Base-by-base conservation (phyloP, 2,113 vertebrate genomes). In the Entomyzon cyanotis region DNA sequence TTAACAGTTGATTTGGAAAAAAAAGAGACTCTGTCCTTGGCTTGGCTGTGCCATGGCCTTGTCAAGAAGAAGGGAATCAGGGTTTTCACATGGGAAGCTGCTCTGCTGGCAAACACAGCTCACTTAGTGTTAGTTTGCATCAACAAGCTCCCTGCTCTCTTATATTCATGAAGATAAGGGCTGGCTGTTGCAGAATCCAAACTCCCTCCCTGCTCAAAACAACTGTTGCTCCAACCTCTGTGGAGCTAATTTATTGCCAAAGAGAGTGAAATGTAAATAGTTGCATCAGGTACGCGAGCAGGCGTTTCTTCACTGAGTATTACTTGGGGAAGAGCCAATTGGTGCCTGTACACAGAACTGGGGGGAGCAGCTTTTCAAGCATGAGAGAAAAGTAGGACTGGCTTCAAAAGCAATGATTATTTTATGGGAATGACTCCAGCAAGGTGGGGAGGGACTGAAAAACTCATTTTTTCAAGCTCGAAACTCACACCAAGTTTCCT, bases 161-260 rank as follows among this genome's bases (percentile, higher is more conserved):
- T 42, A 56, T 33, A 75, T 68, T 91, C 53, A 23, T 49, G 46
- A 76, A 89, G 87, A 88, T 91, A 83, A 93, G 80, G 73, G 65
- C 86, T 95, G 88, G 76, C 73, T 95, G 59, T 80, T 58, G 4
- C 78, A 93, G 81, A 84, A 94, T 70, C 41, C 82, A 76, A 56
- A 39, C 64, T 92, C 52, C 25, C 35, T 91, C 60, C 68, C 64
- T 64, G 62, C 80, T 92, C 76, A 78, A 77, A 90, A 94, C 92
- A 94, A 93, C 93, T 96, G 93, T 96, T 95, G 92, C 92, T 95
- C 86, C 91, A 87, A 93, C 59, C 70, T 87, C 76, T 84, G 87
- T 3, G 23, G 86, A 95, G 65, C 56, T 91, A 76, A 91, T 95
- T 93, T 81, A 90, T 91, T 93, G 95, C 60, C 94, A 94, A 94